Evolutionary conservation across 2,888 invertebrate genomes (phyloP).

Genomic region (Allophyes oxyacanthae): DNA sequence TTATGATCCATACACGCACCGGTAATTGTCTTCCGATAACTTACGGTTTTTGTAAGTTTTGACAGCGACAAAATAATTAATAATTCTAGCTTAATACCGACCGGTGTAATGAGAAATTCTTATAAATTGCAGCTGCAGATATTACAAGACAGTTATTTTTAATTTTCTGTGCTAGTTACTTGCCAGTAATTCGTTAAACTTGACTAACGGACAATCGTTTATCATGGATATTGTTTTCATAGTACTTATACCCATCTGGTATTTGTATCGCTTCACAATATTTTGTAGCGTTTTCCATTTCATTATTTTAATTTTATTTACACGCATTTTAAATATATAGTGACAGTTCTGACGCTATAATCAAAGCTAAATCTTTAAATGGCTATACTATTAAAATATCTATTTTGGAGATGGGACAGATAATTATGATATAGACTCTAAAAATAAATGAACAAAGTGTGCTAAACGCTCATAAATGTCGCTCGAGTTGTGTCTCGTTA

Average conservation of each 20-base stretch:
- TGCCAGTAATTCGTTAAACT: constrained; percentile 2
- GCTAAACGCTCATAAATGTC: constrained; percentile 66
- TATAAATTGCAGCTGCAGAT: constrained; percentile 35
- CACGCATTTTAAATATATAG: background rate
- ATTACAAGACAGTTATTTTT: constrained; percentile 13
- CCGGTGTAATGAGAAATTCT: constrained; percentile 38
- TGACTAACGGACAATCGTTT: background rate
- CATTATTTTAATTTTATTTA: background rate
- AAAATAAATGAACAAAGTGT: constrained; percentile 46
- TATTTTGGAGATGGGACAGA: constrained; percentile 7
- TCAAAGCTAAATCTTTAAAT: background rate
- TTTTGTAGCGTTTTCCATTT: too few relatives aligned
- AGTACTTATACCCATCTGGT: background rate
- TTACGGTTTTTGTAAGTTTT: constrained; percentile 47
- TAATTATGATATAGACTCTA: constrained; percentile 23
- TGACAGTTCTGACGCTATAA: background rate
- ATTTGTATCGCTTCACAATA: too few relatives aligned
- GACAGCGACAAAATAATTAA: constrained; percentile 52
- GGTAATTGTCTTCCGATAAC: constrained; percentile 50
- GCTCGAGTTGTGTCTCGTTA: constrained; percentile 75
- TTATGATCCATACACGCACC: constrained; percentile 50
- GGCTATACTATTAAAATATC: background rate
- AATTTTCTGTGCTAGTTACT: constrained; percentile 1
- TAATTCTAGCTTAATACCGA: constrained; percentile 43
- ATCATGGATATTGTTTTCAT: background rate